Base-by-base conservation (phyloP, 2,113 vertebrate genomes). In the Pycnonotus jocosus region DNA sequence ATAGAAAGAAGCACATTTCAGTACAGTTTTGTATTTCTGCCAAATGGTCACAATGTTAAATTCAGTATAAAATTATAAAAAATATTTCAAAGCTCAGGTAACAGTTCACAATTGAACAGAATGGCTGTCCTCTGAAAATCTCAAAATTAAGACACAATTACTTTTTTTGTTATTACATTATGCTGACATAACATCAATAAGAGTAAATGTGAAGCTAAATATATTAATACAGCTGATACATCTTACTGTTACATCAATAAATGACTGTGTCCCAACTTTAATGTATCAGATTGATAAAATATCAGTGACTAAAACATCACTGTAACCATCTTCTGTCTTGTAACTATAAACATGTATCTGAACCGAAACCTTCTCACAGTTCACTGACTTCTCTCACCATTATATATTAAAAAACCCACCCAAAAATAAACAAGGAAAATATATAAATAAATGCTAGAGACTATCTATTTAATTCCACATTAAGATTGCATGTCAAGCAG, bases 81-180 rank as follows among this genome's bases (percentile, higher is more conserved):
- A 84, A 4, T 0, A 11, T 47, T 84, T 66, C 38, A 71, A 76
- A 87, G 12, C 19, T 45, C 17, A 50, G n/a, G 24, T 81, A 78
- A 4, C 4, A 45, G 30, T 31, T n/a, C 35, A 33, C 8, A n/a
- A 74, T 68, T 0, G 0, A 85, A 81, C 5, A 62, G 45, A 84
- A 84, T 15, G 5, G 5, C 9, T 44, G 7, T 35, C 28, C 24
- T 56, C 27, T 27, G 10, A 10, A 72, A 74, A 68, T 50, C 6
- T 33, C 7, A 57, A 73, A 93, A 92, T 84, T 81, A 82, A 66
- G 47, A 85, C 24, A 83, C 24, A 54, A 30, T 57, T 22, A 19
- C 11, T 60, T 69, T 68, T 45, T 47, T 19, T 31, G 11, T 62
- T 24, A 24, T 77, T 77, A 44, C 23, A 23, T 72, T 66, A 27